Evolutionary conservation across 1,140 invertebrate genomes (phyloP).

Genomic region (Temnothorax longispinosus): DNA sequence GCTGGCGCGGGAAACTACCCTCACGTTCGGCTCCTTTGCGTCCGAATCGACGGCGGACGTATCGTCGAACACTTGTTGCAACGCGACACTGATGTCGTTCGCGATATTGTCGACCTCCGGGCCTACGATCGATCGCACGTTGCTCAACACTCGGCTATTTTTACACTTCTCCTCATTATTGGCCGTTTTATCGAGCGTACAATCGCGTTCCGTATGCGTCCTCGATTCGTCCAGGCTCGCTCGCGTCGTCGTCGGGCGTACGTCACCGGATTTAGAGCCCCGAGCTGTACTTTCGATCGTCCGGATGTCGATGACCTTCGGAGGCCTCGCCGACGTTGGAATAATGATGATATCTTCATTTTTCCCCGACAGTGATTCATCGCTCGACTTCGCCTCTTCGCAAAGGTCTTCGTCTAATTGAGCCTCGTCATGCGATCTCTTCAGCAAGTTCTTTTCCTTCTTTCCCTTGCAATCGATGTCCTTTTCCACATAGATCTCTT

Average conservation of each 20-base stretch:
- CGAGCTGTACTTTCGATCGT: neutral
- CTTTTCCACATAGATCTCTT: neutral
- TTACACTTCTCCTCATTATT: neutral
- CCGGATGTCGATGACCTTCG: neutral
- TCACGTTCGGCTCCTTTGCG: neutral
- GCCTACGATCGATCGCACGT: constrained; percentile 18
- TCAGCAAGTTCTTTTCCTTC: neutral
- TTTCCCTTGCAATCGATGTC: neutral
- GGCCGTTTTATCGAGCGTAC: neutral
- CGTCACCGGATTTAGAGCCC: neutral
- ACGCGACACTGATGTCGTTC: neutral
- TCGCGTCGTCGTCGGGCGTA: neutral
- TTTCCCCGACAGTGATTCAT: constrained; percentile 6
- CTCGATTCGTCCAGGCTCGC: neutral
- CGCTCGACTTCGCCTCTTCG: neutral
- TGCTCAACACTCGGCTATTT: neutral
- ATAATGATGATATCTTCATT: neutral
- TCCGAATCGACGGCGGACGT: neutral
- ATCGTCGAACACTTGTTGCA: constrained; percentile 32
- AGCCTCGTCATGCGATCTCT: neutral
- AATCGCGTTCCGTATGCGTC: neutral
- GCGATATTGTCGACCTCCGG: neutral
- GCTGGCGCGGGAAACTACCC: neutral
- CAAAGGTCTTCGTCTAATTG: neutral
- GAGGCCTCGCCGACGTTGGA: neutral